Base-by-base conservation (phyloP, 2,113 vertebrate species). In the Cyanoderma ruficeps region DNA sequence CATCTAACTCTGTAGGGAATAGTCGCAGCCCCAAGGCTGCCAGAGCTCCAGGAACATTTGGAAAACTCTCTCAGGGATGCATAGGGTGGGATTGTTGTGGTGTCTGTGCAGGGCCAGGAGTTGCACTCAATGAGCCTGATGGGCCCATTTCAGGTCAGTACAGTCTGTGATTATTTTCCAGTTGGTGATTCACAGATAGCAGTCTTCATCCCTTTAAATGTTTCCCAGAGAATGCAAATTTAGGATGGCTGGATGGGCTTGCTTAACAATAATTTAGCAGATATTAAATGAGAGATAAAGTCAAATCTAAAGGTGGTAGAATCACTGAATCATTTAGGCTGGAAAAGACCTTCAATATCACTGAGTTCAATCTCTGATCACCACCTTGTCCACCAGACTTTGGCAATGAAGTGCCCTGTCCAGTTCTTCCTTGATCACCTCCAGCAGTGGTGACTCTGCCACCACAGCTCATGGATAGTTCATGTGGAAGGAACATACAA, bases 381-480 rank as follows among this genome's bases (percentile, higher is more conserved):
- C 7, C 16, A 17, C 35, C 25, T 56, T 31, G 21, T 18, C 24
- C 35, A 14, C n/a, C 49, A 56, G 41, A 13, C 3, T 46, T 31
- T 14, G 33, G 21, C 18, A 80, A 2, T 15, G 14, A 17, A 56
- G 3, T 49, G 31, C 13, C 57, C 42, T 23, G 25, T 57, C 17
- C 50, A 49, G 5, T 11, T 24, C 18, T 50, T 33, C 27, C 37
- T 72, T 50, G 22, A 28, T 28, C 35, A 28, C 14, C 27, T 28
- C 37, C 59, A 50, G 31, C 12, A 14, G 6, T 15, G 35, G 37
- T 49, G 25, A 37, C 35, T 56, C 25, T 47, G 19, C 35, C 25
- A 25, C 35, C 1, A 2, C 0, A 47, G 8, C 5, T 50, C 11
- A 4, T 11, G 27, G 33, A 50, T 2, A 52, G 2, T 3, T 81